Conservation (phyloP, 2,797 vertebrate species). For the Xiphophorus birchmanni region DNA sequence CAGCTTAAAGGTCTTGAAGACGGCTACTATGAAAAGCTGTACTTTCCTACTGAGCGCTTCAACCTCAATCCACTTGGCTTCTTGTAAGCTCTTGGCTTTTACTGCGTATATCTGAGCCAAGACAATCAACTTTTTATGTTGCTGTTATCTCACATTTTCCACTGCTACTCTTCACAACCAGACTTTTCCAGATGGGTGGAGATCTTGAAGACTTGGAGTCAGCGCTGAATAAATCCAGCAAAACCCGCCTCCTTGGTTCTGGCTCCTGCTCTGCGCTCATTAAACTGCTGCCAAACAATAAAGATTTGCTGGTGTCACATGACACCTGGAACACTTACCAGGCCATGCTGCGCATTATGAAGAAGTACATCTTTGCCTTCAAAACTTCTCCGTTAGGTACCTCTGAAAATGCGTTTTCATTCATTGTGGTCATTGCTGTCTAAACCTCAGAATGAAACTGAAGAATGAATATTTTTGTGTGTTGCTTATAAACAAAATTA, state of each 20-base stretch:
- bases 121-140: background rate
- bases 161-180: constrained; percentile 47
- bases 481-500: background rate
- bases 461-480: background rate
- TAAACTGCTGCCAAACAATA: constrained; percentile 88
- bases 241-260: constrained; percentile 77
- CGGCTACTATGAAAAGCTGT: constrained; percentile 82
- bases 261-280: constrained; percentile 95
- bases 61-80: constrained; percentile 90
- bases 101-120: background rate
- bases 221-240: constrained; percentile 86
- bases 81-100: constrained; percentile 81
- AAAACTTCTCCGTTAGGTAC: constrained; percentile 79
- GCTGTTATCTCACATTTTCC: constrained; percentile 1
- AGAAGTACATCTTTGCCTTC: constrained; percentile 91
- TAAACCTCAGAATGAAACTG: background rate
- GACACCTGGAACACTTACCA: constrained; percentile 94
- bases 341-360: constrained; percentile 92
- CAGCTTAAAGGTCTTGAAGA: constrained; percentile 96
- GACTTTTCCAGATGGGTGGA: constrained; percentile 90
- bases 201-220: constrained; percentile 93
- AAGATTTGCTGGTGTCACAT: constrained; percentile 91
- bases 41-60: constrained; percentile 81
- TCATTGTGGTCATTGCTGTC: background rate
- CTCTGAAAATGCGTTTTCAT: background rate